Evolutionary conservation across 30 jellyfish, hydroid and myxozoan genomes (phyloP).

Genomic region (Aurelia coerulea): DNA sequence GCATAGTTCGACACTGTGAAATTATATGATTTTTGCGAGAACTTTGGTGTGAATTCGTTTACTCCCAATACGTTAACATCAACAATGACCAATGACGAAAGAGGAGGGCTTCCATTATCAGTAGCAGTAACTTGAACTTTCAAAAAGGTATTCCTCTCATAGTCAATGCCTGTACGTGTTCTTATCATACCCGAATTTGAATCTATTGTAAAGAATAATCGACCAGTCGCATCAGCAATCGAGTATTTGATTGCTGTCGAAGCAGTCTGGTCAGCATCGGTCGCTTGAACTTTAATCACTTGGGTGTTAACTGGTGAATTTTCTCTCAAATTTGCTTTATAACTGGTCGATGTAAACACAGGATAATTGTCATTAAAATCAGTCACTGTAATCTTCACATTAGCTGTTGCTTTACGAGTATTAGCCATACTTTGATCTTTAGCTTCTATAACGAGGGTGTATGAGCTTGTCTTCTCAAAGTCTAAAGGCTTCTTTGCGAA

Average conservation of each 20-base stretch:
- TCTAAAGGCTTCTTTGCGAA: slow-evolving; percentile 37
- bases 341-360: slow-evolving; percentile 13
- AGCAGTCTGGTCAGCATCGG: slow-evolving; percentile 53
- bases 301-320: slow-evolving; percentile 46
- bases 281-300: slow-evolving; percentile 50
- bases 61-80: slow-evolving; percentile 62
- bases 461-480: slow-evolving; percentile 47
- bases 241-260: slow-evolving; percentile 15
- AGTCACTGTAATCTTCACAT: slow-evolving; percentile 32
- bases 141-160: slow-evolving; percentile 51
- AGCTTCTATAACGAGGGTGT: slow-evolving; percentile 45
- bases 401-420: slow-evolving; percentile 33
- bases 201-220: slow-evolving; percentile 40
- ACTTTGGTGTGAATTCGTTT: slow-evolving; percentile 88
- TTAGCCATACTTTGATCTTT: slow-evolving; percentile 32
- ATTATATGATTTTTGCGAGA: slow-evolving; percentile 35
- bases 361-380: slow-evolving; percentile 82
- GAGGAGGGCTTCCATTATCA: slow-evolving; percentile 67
- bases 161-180: slow-evolving; percentile 71
- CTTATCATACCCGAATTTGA: slow-evolving; percentile 50
- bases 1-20: slow-evolving; percentile 58
- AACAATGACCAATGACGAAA: slow-evolving; percentile 36
- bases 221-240: slow-evolving; percentile 24
- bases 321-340: slow-evolving; percentile 54
- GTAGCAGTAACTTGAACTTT: slow-evolving; percentile 70